These are phyloP conservation scores for Regulus satrapa DNA, from an alignment of 2,113 vertebrate species.

Conservation along the genomic window DNA sequence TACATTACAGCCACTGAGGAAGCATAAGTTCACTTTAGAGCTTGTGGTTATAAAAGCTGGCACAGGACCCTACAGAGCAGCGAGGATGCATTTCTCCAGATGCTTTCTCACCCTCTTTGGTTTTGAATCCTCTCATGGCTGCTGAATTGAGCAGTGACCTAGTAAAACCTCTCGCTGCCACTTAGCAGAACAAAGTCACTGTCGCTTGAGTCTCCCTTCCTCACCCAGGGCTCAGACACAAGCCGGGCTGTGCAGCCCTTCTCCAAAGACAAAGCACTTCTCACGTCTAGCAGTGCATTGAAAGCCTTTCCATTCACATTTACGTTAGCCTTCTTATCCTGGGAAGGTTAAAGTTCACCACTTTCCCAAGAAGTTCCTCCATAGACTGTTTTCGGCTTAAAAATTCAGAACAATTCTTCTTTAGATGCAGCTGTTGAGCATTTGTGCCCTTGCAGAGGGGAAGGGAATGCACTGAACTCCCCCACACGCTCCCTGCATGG, in stretches of 20 bases:
- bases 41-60: neutral
- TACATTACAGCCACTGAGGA: neutral
- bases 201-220: neutral
- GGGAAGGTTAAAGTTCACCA: constrained; percentile 53
- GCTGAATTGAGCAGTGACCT: neutral
- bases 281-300: constrained; percentile 16
- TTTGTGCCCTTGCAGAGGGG: neutral
- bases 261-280: constrained; percentile 29
- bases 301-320: constrained; percentile 43
- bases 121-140: neutral
- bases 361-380: constrained; percentile 55
- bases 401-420: neutral
- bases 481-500: neutral
- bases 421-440: constrained; percentile 28
- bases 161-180: neutral
- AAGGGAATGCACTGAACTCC: neutral
- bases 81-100: neutral
- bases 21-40: neutral
- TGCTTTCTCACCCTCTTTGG: neutral
- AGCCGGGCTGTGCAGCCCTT: neutral
- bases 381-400: neutral
- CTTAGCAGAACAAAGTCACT: constrained; percentile 12
- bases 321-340: neutral
- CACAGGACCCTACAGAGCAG: neutral
- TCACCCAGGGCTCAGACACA: neutral